Base-by-base conservation (phyloP, 2,113 vertebrate genomes). In the Phalacrocorax pelagicus region DNA sequence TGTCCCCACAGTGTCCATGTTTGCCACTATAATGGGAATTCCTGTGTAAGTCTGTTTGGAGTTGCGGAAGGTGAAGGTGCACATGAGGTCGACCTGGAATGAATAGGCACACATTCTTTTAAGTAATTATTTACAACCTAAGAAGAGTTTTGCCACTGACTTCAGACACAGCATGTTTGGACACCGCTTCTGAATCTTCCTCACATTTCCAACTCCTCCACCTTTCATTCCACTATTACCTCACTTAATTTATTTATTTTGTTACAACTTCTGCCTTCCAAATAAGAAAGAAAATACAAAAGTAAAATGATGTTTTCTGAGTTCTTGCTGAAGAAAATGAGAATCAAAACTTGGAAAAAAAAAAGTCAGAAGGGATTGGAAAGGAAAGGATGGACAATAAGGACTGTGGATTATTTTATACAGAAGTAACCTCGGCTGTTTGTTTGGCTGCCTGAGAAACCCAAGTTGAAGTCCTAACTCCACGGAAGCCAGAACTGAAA, bases 1-100 rank as follows among this genome's bases (percentile, higher is more conserved):
- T 0, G 99, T 99, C 27, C 99, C 99, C 42, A 99, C 99, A 16
- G 99, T 99, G 98, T 99, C 99, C 99, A 99, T 99, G 97, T 99
- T 99, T 88, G 99, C 99, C 49, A 99, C 99, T 42, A 99, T 99
- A 95, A 99, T 98, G 67, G 99, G 99, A 97, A 99, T 99, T 71
- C 99, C 99, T 6, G 98, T 99, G 98, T 99, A 99, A 0, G 99
- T 99, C 96, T 99, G 99, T 95, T 99, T 99, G 57, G 99, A 99
- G 98, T 99, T 99, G 40, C 99, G 99, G 98, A 99, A 99, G 91
- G 99, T 99, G 96, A 99, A 99, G 57, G 98, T 99, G 57, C 99
- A 98, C 40, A 98, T 98, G 51, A 99, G 99, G 97, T 99, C 99
- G 6, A 99, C 99, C 99, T 99, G 94, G 79, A 74, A 63, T 4